These are phyloP conservation scores for Phenacoccus solenopsis DNA, from an alignment of 1,140 invertebrate genomes.

Conservation along the genomic window DNA sequence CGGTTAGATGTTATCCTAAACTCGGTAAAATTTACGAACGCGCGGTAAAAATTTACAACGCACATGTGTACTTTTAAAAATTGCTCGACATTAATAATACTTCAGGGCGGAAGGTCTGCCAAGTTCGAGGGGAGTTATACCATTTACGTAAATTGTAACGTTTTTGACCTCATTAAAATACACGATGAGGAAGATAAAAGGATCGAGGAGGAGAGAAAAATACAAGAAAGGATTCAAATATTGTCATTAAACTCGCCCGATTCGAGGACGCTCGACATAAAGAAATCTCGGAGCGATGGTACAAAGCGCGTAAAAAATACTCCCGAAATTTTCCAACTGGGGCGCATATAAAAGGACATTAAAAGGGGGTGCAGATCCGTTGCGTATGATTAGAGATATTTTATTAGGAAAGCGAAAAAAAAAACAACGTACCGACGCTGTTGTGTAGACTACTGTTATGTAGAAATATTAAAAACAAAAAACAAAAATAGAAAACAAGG, in stretches of 20 bases:
- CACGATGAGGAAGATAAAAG: not conserved
- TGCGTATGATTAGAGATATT: not conserved
- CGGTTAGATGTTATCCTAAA: too few species aligned
- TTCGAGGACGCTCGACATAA: not conserved
- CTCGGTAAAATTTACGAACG: too few species aligned
- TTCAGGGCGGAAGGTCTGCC: too few species aligned
- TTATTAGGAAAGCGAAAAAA: too few species aligned
- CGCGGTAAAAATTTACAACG: too few species aligned
- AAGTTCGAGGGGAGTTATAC: too few species aligned
- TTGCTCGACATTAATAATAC: too few species aligned
- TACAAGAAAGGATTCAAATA: not conserved
- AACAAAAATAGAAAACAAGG: too few species aligned
- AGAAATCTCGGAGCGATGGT: not conserved
- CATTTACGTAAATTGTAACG: not conserved
- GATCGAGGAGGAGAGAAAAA: not conserved
- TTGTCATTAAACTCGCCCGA: not conserved
- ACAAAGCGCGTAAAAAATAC: not conserved
- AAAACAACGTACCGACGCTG: too few species aligned
- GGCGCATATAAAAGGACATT: not conserved
- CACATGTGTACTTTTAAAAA: too few species aligned
- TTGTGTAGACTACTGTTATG: not conserved
- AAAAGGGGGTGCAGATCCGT: not conserved
- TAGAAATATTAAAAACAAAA: not conserved
- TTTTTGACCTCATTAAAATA: not conserved
- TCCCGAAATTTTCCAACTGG: not conserved